Evolutionary conservation across 2,797 vertebrate genomes (phyloP).

Genomic region (Fistularia commersonii): DNA sequence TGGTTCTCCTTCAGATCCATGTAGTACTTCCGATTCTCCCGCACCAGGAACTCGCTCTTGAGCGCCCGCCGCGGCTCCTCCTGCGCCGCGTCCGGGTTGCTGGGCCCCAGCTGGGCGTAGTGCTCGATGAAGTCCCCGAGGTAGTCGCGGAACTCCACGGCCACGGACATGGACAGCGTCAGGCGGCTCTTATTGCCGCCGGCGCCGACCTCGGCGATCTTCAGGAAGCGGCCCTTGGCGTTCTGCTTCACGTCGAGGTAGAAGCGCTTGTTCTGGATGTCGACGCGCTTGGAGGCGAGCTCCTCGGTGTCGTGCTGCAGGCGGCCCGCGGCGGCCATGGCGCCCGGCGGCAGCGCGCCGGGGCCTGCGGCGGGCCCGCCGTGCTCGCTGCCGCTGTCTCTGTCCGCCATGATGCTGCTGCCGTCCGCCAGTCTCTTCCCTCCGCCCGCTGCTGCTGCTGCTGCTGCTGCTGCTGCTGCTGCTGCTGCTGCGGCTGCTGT

Average conservation of each 20-base stretch:
- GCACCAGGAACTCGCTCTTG: slow-evolving; percentile 90
- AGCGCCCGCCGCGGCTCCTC: slow-evolving; percentile 86
- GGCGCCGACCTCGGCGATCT: slow-evolving; percentile 89
- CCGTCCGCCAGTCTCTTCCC: slow-evolving; percentile 83
- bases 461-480: too few relatives aligned
- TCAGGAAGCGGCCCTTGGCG: slow-evolving; percentile 85
- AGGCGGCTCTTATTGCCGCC: slow-evolving; percentile 89
- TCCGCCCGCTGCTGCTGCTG: too few relatives aligned
- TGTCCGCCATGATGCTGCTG: slow-evolving; percentile 96
- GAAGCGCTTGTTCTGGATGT: slow-evolving; percentile 87
- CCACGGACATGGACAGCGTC: slow-evolving; percentile 90
- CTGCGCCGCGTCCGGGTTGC: slow-evolving; percentile 87
- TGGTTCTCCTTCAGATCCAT: slow-evolving; percentile 93
- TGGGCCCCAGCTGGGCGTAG: slow-evolving; percentile 86
- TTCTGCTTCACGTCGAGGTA: slow-evolving; percentile 87
- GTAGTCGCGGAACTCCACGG: slow-evolving; percentile 90
- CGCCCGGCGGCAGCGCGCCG: slow-evolving; percentile 78
- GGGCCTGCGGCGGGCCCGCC: slow-evolving; percentile 87
- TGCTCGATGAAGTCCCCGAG: slow-evolving; percentile 87
- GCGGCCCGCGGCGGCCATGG: slow-evolving; percentile 79
- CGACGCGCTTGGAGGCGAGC: slow-evolving; percentile 81
- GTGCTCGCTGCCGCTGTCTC: slow-evolving; percentile 97
- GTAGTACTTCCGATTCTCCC: slow-evolving; percentile 93
- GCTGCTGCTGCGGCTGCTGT: too few relatives aligned
- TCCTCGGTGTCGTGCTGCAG: slow-evolving; percentile 84